Percentiles rank a stretch among this genome's conserved stretches.
Conservation (phyloP, 2,113 vertebrate genomes). For the Theropithecus gelada region DNA sequence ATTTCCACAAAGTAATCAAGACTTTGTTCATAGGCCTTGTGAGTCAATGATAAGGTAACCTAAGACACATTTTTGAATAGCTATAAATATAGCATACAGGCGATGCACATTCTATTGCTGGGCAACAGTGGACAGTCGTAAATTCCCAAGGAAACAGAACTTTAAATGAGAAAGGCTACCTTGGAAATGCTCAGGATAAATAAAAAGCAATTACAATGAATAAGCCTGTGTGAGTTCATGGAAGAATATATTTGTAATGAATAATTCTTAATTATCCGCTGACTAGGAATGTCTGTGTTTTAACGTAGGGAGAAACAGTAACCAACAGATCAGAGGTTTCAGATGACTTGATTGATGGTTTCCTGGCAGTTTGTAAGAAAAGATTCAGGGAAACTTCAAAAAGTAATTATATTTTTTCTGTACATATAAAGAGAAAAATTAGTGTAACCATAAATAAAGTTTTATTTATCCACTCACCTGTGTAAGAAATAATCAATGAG, state of each 20-base stretch:
- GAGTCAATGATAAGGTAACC: background rate
- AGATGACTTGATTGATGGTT: background rate
- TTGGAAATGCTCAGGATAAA: conserved; percentile 24
- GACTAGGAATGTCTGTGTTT: background rate
- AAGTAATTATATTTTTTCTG: background rate
- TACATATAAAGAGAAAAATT: background rate
- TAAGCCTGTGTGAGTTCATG: background rate
- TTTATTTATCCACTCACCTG: background rate
- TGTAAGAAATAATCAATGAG: background rate
- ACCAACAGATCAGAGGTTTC: background rate
- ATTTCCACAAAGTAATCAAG: conserved; percentile 39
- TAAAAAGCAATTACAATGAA: conserved; percentile 28
- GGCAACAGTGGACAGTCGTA: background rate
- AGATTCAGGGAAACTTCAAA: background rate
- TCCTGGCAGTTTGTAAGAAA: background rate
- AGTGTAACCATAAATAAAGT: background rate
- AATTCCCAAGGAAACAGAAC: conserved; percentile 55
- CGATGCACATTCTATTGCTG: conserved; percentile 19
- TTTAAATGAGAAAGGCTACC: conserved; percentile 39
- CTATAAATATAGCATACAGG: background rate
- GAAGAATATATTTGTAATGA: conserved; percentile 1
- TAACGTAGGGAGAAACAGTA: background rate
- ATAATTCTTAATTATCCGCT: conserved; percentile 37
- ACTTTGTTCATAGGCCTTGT: background rate
- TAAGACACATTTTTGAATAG: conserved; percentile 33